Conservation (phyloP, 2,113 vertebrate genomes). For the Climacteris rufus region DNA sequence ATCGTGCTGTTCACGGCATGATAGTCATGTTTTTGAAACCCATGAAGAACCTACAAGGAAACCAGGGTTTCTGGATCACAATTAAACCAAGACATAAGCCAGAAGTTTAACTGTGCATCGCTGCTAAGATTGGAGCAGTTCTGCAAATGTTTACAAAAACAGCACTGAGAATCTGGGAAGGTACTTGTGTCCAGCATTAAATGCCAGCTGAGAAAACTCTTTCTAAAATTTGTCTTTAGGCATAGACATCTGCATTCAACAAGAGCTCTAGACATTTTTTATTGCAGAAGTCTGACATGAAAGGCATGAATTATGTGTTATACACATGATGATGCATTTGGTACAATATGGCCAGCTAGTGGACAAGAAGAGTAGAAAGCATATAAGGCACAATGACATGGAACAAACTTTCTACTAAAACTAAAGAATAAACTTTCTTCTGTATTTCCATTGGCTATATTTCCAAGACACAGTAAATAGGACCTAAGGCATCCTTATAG, state of each 20-base stretch:
- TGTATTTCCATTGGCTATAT: neutral
- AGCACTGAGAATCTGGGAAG: neutral
- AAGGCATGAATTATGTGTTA: neutral
- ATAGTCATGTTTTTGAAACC: neutral
- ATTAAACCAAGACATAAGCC: neutral
- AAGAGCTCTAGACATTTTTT: neutral
- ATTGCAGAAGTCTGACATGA: neutral
- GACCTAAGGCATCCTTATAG: neutral
- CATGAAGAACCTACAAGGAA: neutral
- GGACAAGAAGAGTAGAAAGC: neutral
- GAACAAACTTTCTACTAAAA: neutral
- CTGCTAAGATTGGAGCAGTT: neutral
- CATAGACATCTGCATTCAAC: neutral
- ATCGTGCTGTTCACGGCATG: neutral
- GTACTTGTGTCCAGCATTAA: neutral
- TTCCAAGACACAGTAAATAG: neutral
- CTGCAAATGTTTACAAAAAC: neutral
- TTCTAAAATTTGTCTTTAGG: neutral
- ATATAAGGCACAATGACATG: neutral
- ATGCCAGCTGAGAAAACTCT: neutral
- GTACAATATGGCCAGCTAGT: neutral
- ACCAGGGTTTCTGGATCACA: neutral
- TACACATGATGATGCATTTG: neutral
- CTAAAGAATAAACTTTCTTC: neutral
- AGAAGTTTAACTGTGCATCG: neutral